Evolutionary conservation across 2,888 invertebrate genomes (phyloP), one percentile per base, ranked within the genome.

Genomic region (Lasioglossum zephyrum): DNA sequence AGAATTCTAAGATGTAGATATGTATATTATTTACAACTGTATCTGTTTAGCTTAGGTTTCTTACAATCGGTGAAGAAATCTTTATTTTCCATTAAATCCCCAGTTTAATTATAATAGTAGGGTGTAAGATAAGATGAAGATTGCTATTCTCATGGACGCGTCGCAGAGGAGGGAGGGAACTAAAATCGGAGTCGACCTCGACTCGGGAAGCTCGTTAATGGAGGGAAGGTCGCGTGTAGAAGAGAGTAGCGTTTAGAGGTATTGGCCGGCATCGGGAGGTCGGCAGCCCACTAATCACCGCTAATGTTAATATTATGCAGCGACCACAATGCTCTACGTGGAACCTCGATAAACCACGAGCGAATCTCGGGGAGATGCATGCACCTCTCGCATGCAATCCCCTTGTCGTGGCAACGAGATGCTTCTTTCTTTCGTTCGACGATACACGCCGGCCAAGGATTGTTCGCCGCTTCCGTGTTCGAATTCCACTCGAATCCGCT

Each of bases 261-360:
- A 92, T 92, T 90, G 93, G 91, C 85, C 87, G 85, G 89, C 89
- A 90, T 91, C 88, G 88, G 63, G 88, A 85, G 90, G 88, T 91
- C 91, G 86, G 92, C 92, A 93, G 92, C 93, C 92, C 93, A 94
- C 94, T 94, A 94, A 94, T 94, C 94, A 94, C 93, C 92, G 87
- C 92, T 94, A 94, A 94, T 94, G 94, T 93, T 94, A 94, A 94
- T 94, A 94, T 94, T 94, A 94, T 94, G 93, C 94, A 93, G 93
- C 92, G 87, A 91, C 92, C 92, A 94, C 94, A 94, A 94, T 94
- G 92, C 93, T 92, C 92, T 92, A 91, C 93, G 92, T 91, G 92
- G 91, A 92, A 91, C 89, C 91, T 89, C 92, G 92, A 93, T 94
- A 92, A 94, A 92, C 93, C 92, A 92, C 89, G 86, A 89, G 87